phyloP scores from a whole-genome alignment of 1,140 invertebrate species.

The Hyles euphorbiae region DNA sequence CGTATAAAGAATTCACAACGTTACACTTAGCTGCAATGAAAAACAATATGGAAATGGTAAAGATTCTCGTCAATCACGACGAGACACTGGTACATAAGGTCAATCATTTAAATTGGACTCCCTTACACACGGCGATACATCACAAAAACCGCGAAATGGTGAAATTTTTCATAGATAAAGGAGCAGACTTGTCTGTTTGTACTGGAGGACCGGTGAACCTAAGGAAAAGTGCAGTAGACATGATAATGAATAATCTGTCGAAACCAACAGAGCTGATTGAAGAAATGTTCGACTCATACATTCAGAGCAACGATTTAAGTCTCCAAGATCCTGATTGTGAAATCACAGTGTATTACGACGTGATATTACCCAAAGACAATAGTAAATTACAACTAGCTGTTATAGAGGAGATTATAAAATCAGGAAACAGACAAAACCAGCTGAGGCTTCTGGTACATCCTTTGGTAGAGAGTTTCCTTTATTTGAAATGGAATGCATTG shows the following conservation, averaged over 20 bases:
- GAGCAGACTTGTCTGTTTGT: constrained; percentile 77
- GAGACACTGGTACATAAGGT: constrained; percentile 62
- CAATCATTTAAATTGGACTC: constrained; percentile 76
- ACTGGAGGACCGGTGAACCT: constrained; percentile 74
- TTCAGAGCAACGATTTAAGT: constrained; percentile 60
- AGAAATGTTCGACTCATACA: constrained; percentile 70
- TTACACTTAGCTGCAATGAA: constrained; percentile 78
- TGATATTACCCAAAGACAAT: too few species aligned
- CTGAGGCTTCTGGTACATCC: constrained; percentile 74
- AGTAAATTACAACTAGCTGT: constrained; percentile 64
- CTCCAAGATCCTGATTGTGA: constrained; percentile 66
- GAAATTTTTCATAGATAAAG: constrained; percentile 74
- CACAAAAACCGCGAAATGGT: constrained; percentile 77
- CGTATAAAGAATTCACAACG: constrained; percentile 74
- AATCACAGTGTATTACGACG: constrained; percentile 63
- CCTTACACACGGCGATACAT: constrained; percentile 78
- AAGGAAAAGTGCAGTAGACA: constrained; percentile 60
- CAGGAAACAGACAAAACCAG: constrained; percentile 66
- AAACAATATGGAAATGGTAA: constrained; percentile 71
- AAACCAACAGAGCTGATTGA: constrained; percentile 73
- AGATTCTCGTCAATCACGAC: constrained; percentile 72
- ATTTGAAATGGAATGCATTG: constrained; percentile 76
- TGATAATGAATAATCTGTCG: constrained; percentile 71
- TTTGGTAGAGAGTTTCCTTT: constrained; percentile 74
- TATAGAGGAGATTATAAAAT: constrained; percentile 70